Percentiles rank a stretch among this genome's conserved stretches.
These are phyloP conservation scores for Polypterus senegalus DNA, from an alignment of 2,113 vertebrate species.

Conservation along the genomic window DNA sequence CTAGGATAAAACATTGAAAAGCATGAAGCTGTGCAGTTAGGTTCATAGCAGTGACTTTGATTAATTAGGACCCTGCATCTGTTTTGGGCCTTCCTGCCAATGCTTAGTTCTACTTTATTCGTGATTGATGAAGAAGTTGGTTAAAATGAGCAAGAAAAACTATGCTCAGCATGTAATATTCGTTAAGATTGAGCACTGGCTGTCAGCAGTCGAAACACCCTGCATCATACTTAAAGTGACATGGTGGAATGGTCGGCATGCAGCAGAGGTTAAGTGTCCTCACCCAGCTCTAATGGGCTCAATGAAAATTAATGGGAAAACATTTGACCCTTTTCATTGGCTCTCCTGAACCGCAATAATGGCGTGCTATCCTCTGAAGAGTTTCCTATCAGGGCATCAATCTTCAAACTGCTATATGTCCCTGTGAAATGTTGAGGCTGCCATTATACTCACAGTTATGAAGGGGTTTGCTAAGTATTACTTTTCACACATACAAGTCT, in stretches of 20 bases:
- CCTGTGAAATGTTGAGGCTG: no score
- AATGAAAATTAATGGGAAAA: conserved; percentile 39
- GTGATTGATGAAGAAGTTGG: conserved; percentile 5
- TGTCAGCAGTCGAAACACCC: conserved; percentile 30
- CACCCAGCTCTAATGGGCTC: conserved; percentile 32
- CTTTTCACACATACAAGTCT: neutral
- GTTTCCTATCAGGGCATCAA: conserved; percentile 8
- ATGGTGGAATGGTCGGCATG: conserved; percentile 20
- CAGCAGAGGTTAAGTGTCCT: conserved; percentile 44
- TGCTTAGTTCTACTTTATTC: conserved; percentile 5
- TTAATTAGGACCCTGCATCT: neutral
- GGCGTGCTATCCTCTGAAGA: conserved; percentile 9
- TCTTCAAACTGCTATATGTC: conserved; percentile 5
- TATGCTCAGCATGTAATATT: neutral
- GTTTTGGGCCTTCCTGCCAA: neutral
- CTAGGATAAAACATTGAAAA: neutral
- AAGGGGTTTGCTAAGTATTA: neutral
- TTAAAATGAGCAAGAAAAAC: conserved; percentile 2
- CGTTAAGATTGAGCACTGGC: conserved; percentile 9
- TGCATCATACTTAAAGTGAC: conserved; percentile 27
- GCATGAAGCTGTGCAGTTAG: conserved; percentile 1
- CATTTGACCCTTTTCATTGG: conserved; percentile 37
- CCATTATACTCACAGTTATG: no score
- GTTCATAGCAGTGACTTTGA: conserved; percentile 2
- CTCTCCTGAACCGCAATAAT: conserved; percentile 17